These are phyloP conservation scores for Diceros bicornis DNA, from an alignment of 2,797 vertebrate genomes.

Conservation along the genomic window DNA sequence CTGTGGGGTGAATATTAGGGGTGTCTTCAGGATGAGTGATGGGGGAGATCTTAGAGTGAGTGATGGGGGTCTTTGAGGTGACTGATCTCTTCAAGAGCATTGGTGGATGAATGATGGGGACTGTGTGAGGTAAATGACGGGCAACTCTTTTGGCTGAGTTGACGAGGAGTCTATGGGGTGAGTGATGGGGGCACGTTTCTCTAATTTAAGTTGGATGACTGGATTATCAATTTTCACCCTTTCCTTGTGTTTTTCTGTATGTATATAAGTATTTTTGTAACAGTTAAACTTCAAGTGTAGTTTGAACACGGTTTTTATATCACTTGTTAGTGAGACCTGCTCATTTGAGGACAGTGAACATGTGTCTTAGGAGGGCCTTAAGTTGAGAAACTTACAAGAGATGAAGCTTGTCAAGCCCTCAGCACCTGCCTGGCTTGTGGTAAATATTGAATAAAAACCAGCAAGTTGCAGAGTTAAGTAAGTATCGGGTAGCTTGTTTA, in stretches of 20 bases:
- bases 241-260: background rate
- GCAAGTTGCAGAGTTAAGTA: background rate
- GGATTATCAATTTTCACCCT: background rate
- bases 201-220: background rate
- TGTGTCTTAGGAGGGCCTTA: background rate
- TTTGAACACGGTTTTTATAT: background rate
- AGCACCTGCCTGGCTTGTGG: background rate
- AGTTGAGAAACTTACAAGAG: background rate
- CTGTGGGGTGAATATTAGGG: background rate
- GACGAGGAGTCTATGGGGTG: background rate
- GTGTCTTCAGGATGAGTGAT: background rate
- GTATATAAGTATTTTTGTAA: background rate
- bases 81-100: background rate
- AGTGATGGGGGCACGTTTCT: background rate
- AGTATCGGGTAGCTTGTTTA: background rate
- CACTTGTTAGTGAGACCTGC: background rate
- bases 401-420: background rate
- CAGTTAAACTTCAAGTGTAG: background rate
- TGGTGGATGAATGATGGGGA: background rate
- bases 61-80: background rate
- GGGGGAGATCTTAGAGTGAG: background rate
- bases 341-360: background rate
- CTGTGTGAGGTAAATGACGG: background rate
- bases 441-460: background rate
- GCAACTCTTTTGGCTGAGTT: background rate